Percentiles rank a stretch among this genome's conserved stretches.
phyloP scores from a whole-genome alignment of 2,113 vertebrate genomes.

The Hemicordylus capensis region DNA sequence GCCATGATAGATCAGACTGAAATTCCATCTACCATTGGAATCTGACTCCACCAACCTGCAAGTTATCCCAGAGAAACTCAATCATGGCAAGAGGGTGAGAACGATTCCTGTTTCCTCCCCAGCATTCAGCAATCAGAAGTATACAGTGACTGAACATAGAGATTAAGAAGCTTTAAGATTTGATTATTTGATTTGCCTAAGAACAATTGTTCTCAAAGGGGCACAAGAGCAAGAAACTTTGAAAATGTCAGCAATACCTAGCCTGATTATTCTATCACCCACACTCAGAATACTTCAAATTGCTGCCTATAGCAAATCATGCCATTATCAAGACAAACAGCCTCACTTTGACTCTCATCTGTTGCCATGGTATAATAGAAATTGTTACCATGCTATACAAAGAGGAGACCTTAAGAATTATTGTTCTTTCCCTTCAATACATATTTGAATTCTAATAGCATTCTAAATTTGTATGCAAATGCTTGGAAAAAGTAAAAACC shows the following conservation, averaged over 20 bases:
- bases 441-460: neutral
- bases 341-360: conserved; percentile 25
- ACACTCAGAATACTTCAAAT: conserved; percentile 41
- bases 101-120: neutral
- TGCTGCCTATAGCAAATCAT: conserved; percentile 40
- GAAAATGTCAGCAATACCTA: conserved; percentile 33
- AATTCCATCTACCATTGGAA: neutral
- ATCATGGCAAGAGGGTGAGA: neutral
- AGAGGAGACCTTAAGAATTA: conserved; percentile 44
- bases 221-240: conserved; percentile 48
- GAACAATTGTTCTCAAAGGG: conserved; percentile 29
- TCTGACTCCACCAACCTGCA: neutral
- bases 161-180: neutral
- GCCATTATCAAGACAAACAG: conserved; percentile 53
- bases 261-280: conserved; percentile 25
- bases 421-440: conserved; percentile 34
- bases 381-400: conserved; percentile 28
- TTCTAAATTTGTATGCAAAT: conserved; percentile 3
- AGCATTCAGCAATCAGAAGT: neutral
- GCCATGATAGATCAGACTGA: neutral
- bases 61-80: neutral
- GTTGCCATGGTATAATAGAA: conserved; percentile 38
- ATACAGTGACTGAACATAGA: neutral
- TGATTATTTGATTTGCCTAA: neutral
- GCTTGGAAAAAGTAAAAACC: neutral